These are phyloP conservation scores for Apamea monoglypha DNA, from an alignment of 2,888 invertebrate genomes.

Conservation along the genomic window DNA sequence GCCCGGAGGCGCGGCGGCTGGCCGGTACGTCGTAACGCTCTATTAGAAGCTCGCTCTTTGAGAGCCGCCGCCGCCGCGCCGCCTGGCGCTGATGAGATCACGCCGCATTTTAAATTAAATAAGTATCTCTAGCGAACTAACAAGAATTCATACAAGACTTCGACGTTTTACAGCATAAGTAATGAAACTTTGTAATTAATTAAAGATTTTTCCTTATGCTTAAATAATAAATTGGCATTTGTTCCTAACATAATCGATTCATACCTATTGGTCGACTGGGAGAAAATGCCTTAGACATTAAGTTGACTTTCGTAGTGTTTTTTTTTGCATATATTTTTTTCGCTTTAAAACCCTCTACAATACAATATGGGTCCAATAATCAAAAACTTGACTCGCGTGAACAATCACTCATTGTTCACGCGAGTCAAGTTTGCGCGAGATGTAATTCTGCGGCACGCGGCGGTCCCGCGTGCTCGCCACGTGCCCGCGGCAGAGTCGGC, in stretches of 20 bases:
- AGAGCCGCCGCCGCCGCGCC: constrained; percentile 6
- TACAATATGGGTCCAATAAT: constrained; percentile 2
- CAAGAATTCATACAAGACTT: neutral
- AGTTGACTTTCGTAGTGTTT: neutral
- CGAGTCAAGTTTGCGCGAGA: neutral
- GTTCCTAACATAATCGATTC: neutral
- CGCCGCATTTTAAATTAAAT: constrained; percentile 20
- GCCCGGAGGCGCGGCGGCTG: constrained; percentile 1
- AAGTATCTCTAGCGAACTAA: neutral
- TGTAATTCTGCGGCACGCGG: constrained; percentile 19
- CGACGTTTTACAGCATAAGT: neutral
- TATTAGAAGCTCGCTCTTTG: constrained; percentile 30
- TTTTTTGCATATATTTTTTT: neutral
- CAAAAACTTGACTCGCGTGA: constrained; percentile 15
- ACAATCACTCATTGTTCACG: constrained; percentile 20
- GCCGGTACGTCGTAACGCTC: constrained; percentile 11
- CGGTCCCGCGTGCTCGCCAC: constrained; percentile 39
- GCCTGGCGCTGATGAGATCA: constrained; percentile 15
- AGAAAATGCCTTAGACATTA: neutral
- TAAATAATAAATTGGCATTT: neutral
- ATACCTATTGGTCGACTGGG: neutral
- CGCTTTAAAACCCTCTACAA: neutral
- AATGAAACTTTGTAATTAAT: neutral
- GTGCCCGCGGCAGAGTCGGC: constrained; percentile 6
- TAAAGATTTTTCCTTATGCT: neutral